These are phyloP conservation scores for Scaptomyza tumidula DNA, from an alignment of 2,888 invertebrate genomes.

Conservation along the genomic window DNA sequence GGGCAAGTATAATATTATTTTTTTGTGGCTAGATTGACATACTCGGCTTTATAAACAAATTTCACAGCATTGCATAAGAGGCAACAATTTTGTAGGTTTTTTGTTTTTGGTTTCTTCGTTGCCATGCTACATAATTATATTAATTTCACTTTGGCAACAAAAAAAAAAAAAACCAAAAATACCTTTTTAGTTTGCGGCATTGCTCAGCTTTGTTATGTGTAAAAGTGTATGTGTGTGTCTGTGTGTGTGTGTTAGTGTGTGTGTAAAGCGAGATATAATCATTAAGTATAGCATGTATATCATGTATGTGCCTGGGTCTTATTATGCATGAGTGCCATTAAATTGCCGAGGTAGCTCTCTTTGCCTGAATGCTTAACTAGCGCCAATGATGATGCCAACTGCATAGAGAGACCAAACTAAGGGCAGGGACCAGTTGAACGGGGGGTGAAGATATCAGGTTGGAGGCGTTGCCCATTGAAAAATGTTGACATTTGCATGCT, in stretches of 20 bases:
- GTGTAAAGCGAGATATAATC: constrained; percentile 54
- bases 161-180: constrained; percentile 17
- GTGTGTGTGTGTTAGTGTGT: constrained; percentile 3
- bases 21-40: no score
- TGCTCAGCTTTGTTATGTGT: constrained; percentile 26
- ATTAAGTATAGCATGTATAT: constrained; percentile 69
- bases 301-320: constrained; percentile 53
- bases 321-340: constrained; percentile 69
- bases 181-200: constrained; percentile 47
- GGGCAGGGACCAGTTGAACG: not conserved
- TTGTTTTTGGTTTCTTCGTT: constrained; percentile 4
- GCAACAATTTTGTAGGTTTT: constrained; percentile 36
- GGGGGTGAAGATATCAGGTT: not conserved
- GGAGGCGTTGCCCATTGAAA: constrained; percentile 37
- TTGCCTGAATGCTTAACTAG: constrained; percentile 61
- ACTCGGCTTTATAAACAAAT: constrained; percentile 52
- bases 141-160: constrained; percentile 53
- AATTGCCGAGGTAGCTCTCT: constrained; percentile 58
- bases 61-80: constrained; percentile 54
- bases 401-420: constrained; percentile 6
- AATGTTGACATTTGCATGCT: constrained; percentile 80
- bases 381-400: constrained; percentile 35
- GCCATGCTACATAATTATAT: constrained; percentile 58
- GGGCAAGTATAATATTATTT: constrained; percentile 15
- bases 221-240: not conserved